Evolutionary conservation across 2,888 invertebrate genomes (phyloP).

Genomic region (Leucophenga maculata): DNA sequence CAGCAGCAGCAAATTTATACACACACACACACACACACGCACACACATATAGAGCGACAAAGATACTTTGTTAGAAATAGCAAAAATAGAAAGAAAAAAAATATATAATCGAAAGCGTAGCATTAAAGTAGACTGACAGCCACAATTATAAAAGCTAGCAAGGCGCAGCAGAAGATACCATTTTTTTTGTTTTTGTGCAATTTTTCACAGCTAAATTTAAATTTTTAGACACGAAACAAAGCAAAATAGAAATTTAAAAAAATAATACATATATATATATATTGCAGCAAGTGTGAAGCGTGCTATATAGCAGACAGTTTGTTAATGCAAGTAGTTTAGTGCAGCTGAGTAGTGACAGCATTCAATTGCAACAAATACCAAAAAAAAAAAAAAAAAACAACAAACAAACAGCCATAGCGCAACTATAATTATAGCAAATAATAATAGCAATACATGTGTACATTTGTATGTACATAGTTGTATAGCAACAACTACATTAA

Average conservation of each 20-base stretch:
- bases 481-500: not conserved
- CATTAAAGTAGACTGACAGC: not conserved
- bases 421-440: not conserved
- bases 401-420: not conserved
- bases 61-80: not conserved
- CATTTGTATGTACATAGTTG: not conserved
- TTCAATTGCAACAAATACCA: conserved; percentile 10
- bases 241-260: conserved; percentile 1
- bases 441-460: too few species aligned
- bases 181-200: not conserved
- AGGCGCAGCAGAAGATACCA: not conserved
- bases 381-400: not conserved
- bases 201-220: conserved; percentile 15
- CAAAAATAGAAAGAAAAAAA: not conserved
- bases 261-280: not conserved
- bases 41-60: not conserved
- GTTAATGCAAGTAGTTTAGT: not conserved
- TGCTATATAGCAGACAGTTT: not conserved
- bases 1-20: not conserved
- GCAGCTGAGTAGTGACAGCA: not conserved
- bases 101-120: not conserved
- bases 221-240: conserved; percentile 8
- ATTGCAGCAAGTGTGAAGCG: not conserved
- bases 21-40: too few species aligned
- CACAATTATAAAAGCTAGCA: not conserved